Evolutionary conservation across 2,797 vertebrate genomes (phyloP).

Genomic region (Galagoides demidoff): DNA sequence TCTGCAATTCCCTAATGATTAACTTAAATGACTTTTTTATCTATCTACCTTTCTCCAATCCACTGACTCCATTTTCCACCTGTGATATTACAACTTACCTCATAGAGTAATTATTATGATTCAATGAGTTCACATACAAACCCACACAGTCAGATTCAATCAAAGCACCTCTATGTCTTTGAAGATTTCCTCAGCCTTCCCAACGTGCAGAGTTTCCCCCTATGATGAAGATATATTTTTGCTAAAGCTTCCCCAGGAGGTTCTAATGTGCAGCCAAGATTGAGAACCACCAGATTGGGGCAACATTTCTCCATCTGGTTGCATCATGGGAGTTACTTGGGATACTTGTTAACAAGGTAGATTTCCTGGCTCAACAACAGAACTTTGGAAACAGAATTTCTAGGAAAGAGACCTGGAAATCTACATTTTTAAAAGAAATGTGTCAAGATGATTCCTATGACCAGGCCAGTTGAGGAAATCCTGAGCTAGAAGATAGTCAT

Average conservation of each 20-base stretch:
- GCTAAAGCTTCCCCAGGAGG: background rate
- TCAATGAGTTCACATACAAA: constrained; percentile 19
- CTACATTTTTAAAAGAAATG: constrained; percentile 61
- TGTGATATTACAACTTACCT: background rate
- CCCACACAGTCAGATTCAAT: background rate
- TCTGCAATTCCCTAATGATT: constrained; percentile 30
- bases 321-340: background rate
- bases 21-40: background rate
- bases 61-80: background rate
- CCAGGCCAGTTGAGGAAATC: constrained; percentile 24
- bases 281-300: background rate
- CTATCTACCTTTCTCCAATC: background rate
- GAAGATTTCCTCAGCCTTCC: constrained; percentile 19
- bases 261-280: background rate
- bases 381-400: constrained; percentile 67
- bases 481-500: background rate
- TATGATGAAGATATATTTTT: background rate
- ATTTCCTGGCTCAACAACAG: constrained; percentile 36
- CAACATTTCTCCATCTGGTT: background rate
- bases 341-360: background rate
- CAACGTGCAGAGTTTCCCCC: background rate
- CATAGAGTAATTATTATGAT: background rate
- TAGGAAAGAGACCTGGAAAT: constrained; percentile 52
- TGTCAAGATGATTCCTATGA: constrained; percentile 39
- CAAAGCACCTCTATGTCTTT: background rate